Conservation (phyloP, 2,797 vertebrate species). For the Neosilurus hyrtlii region DNA sequence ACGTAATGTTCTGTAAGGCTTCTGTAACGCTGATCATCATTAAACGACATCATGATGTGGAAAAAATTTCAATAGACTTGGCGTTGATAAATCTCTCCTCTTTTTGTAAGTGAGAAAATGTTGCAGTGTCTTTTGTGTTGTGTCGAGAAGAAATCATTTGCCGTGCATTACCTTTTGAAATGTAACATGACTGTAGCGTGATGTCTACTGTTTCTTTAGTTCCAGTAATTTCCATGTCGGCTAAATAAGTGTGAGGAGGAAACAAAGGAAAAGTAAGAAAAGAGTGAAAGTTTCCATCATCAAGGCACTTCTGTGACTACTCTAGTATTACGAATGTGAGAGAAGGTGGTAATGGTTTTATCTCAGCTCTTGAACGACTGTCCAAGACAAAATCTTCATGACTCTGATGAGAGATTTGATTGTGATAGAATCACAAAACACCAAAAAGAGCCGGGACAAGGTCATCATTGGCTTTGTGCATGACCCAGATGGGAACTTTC, state of each 20-base stretch:
- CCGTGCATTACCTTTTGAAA: not conserved
- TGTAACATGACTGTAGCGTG: not conserved
- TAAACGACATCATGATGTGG: constrained; percentile 22
- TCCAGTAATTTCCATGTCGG: not conserved
- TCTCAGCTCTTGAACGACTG: constrained; percentile 9
- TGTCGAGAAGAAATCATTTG: not conserved
- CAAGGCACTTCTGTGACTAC: constrained; percentile 13
- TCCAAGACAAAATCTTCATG: not conserved
- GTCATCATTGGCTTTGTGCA: constrained; percentile 54
- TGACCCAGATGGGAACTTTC: constrained; percentile 52
- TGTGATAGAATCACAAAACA: constrained; percentile 37
- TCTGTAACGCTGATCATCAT: constrained; percentile 22
- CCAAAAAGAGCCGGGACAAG: constrained; percentile 25
- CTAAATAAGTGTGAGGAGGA: not conserved
- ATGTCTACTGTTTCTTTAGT: not conserved
- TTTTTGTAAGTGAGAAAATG: constrained; percentile 4
- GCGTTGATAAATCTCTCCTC: constrained; percentile 8
- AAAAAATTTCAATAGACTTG: constrained; percentile 28
- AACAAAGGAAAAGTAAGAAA: not conserved
- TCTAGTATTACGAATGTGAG: not conserved
- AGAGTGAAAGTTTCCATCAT: constrained; percentile 25
- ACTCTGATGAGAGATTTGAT: not conserved
- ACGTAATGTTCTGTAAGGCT: constrained; percentile 26
- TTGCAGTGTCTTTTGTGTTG: not conserved
- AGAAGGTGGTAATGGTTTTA: constrained; percentile 36